Base-by-base conservation (phyloP, 53 echinoderm and acorn worm species). In the Patiria pectinifera region DNA sequence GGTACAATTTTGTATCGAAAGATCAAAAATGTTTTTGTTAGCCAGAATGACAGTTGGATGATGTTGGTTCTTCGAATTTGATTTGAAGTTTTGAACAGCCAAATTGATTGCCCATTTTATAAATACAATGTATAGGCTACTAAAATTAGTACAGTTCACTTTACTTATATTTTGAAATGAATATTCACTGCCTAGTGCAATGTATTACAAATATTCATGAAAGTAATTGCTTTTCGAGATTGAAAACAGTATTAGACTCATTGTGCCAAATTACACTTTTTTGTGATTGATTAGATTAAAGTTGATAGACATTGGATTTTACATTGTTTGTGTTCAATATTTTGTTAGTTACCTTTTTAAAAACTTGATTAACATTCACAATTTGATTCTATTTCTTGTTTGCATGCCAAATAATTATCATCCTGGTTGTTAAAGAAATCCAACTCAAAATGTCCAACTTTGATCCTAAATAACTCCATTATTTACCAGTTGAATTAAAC, bases 271-370 rank as follows among this genome's bases (percentile, higher is more conserved):
- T 66, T 14, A 66, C 15, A 35, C n/a, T 3, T 13, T 16, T 66
- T 66, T 66, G 66, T 66, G 66, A 66, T 66, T 76, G 26, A 76
- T 25, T 76, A 76, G 25, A 76, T 23, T 76, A 35, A 76, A 76
- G 11, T 76, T 76, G 7, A 6, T 24, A 2, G 11, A 76, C 11
- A n/a, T 76, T 35, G 25, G 18, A 24, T 35, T 76, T 24, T 5
- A 76, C 26, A 35, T 76, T 76, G 23, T n/a, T 11, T 76, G 76
- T 76, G 11, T 35, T 76, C 76, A 25, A 23, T 76, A 18, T 43
- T 4, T 24, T 76, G 11, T 76, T 18, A 23, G 24, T 24, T 76
- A 23, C 21, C 18, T 35, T 23, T 76, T 76, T 12, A 74, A 19
- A 15, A 19, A 13, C 24, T 74, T 21, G 15, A 22, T 74, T 74